Conservation (phyloP, 2,888 invertebrate genomes). For the Drosophila setosimentum region DNA sequence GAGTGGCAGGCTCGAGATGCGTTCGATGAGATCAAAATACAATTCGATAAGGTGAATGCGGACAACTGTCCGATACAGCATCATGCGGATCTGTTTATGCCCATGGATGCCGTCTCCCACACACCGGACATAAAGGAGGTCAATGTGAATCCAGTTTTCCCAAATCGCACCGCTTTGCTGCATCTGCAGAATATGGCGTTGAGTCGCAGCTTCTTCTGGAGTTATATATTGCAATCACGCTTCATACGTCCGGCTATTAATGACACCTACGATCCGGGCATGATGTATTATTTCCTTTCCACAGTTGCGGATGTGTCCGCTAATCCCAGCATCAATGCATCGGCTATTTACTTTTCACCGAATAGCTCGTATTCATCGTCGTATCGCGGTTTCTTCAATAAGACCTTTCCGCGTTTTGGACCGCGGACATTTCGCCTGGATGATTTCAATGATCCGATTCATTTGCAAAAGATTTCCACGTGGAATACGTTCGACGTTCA, state of each 20-base stretch:
- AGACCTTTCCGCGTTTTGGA: slow-evolving; percentile 96
- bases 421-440: slow-evolving; percentile 96
- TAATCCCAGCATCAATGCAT: slow-evolving; percentile 96
- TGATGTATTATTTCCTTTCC: slow-evolving; percentile 98
- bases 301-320: slow-evolving; percentile 97
- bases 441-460: slow-evolving; percentile 98
- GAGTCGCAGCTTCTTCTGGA: slow-evolving; percentile 97
- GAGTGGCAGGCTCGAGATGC: slow-evolving; percentile 96
- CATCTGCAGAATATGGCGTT: slow-evolving; percentile 99
- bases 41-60: slow-evolving; percentile 92
- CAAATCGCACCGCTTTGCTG: slow-evolving; percentile 96
- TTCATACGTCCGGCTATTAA: slow-evolving; percentile 96
- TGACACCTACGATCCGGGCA: slow-evolving; percentile 97
- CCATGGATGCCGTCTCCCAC: slow-evolving; percentile 94
- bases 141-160: slow-evolving; percentile 96
- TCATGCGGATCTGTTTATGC: slow-evolving; percentile 92
- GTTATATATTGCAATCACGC: slow-evolving; percentile 95
- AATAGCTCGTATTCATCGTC: slow-evolving; percentile 97
- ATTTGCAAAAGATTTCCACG: slow-evolving; percentile 97
- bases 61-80: slow-evolving; percentile 97
- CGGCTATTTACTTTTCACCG: slow-evolving; percentile 96
- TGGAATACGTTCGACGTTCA: slow-evolving; percentile 95
- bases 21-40: slow-evolving; percentile 94
- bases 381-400: slow-evolving; percentile 97
- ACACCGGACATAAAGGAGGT: slow-evolving; percentile 97